Percentiles rank a stretch among this genome's conserved stretches.
phyloP scores from a whole-genome alignment of 2,113 vertebrate genomes.

The Silurus glanis region DNA sequence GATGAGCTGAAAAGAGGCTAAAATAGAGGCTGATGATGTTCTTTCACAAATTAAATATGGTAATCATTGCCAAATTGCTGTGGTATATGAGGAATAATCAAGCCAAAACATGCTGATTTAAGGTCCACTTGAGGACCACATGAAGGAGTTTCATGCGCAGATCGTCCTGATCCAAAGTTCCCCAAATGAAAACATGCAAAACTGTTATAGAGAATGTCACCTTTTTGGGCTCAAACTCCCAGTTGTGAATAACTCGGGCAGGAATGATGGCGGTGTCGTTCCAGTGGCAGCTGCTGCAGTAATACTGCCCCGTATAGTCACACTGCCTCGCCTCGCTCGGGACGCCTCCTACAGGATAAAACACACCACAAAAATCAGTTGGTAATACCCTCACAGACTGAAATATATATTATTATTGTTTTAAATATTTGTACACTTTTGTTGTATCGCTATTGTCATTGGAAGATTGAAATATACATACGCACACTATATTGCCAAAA shows the following conservation, averaged over 20 bases:
- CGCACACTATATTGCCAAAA: no score
- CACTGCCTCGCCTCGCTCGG: slow-evolving; percentile 93
- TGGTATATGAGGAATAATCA: background rate
- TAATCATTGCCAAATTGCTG: no score
- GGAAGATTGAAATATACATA: no score
- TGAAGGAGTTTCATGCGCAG: background rate
- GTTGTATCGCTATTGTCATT: no score
- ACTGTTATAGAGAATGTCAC: slow-evolving; percentile 60
- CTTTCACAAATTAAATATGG: background rate
- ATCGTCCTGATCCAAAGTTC: background rate
- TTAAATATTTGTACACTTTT: no score
- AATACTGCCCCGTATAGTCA: slow-evolving; percentile 96
- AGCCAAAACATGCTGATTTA: background rate
- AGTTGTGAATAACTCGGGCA: slow-evolving; percentile 94
- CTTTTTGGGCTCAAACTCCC: slow-evolving; percentile 95
- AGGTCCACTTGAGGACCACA: no score
- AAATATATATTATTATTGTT: no score
- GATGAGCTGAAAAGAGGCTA: background rate
- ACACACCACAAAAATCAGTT: background rate
- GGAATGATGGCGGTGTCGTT: slow-evolving; percentile 90
- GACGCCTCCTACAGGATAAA: slow-evolving; percentile 76
- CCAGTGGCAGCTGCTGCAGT: slow-evolving; percentile 97
- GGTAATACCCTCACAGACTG: no score
- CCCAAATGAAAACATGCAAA: background rate
- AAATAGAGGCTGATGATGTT: background rate